A percentile compares a stretch with the other conserved stretches of the same genome.
These are phyloP conservation scores for Brachyhypopomus occidentalis DNA, from an alignment of 2,113 vertebrate species.

Conservation along the genomic window DNA sequence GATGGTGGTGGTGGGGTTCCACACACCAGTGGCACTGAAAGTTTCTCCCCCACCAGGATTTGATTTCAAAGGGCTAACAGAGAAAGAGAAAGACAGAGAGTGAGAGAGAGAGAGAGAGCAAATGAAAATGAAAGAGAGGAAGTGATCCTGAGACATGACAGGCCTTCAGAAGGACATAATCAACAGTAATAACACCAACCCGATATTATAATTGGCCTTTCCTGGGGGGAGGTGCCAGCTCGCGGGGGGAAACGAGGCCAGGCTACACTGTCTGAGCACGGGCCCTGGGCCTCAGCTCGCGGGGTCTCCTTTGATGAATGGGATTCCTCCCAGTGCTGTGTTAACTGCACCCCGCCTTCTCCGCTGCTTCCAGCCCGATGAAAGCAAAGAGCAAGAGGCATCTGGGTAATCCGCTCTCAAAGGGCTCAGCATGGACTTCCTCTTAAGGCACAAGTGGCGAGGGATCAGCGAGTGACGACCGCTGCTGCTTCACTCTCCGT, in stretches of 20 bases:
- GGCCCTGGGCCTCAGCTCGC: constrained; percentile 60
- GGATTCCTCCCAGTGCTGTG: constrained; percentile 65
- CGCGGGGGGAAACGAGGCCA: constrained; percentile 63
- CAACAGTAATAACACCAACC: constrained; percentile 75
- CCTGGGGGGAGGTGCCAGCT: constrained; percentile 65
- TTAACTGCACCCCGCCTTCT: constrained; percentile 59
- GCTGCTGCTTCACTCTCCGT: constrained; percentile 44
- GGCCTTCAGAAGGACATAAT: constrained; percentile 72
- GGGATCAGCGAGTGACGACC: constrained; percentile 50
- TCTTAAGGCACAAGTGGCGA: constrained; percentile 62
- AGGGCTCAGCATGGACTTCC: constrained; percentile 62
- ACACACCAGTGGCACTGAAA: constrained; percentile 56
- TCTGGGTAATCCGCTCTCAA: constrained; percentile 66
- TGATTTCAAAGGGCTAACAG: constrained; percentile 64
- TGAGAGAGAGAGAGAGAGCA: constrained; percentile 47
- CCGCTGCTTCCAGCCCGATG: constrained; percentile 60
- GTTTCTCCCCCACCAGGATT: constrained; percentile 60
- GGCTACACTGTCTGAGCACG: constrained; percentile 53
- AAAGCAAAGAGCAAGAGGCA: constrained; percentile 64
- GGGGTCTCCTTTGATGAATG: constrained; percentile 67
- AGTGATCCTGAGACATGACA: constrained; percentile 64
- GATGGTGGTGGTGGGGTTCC: constrained; percentile 27
- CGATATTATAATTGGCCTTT: constrained; percentile 74
- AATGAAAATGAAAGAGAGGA: constrained; percentile 58
- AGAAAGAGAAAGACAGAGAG: constrained; percentile 59